Evolutionary conservation across 2,797 vertebrate genomes (phyloP).

Genomic region (Esox masquinongy): DNA sequence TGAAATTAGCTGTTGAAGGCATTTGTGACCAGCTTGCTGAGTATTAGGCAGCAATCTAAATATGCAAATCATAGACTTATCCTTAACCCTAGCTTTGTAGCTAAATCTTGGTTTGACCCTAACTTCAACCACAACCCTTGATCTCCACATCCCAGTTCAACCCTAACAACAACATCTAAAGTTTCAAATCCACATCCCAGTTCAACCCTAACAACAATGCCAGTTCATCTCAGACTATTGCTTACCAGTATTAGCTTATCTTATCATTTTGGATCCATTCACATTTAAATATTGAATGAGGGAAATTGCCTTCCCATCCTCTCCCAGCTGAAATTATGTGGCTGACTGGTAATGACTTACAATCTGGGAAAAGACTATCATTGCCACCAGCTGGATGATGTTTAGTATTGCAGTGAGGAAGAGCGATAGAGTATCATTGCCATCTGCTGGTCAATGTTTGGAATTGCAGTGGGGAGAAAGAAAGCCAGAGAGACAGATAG

Average conservation of each 20-base stretch:
- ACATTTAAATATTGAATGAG: neutral
- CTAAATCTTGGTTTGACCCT: neutral
- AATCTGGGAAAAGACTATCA: neutral
- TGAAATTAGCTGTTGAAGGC: neutral
- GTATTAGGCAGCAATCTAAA: neutral
- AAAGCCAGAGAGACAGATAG: neutral
- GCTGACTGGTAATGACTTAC: neutral
- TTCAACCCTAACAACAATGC: neutral
- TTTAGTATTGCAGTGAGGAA: neutral
- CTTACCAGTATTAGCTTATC: neutral
- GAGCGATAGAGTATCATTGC: neutral
- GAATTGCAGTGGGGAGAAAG: neutral
- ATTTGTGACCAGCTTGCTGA: neutral
- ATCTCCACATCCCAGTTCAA: neutral
- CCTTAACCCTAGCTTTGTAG: no score
- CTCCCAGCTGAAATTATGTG: neutral
- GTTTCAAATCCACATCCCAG: neutral
- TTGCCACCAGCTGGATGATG: neutral
- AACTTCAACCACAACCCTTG: neutral
- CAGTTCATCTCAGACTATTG: neutral
- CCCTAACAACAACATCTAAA: neutral
- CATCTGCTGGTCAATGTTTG: slow-evolving; percentile 28
- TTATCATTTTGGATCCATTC: neutral
- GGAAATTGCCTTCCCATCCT: neutral
- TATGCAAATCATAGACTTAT: no score